Base-by-base conservation (phyloP, 2,113 vertebrate genomes). In the Balaeniceps rex region DNA sequence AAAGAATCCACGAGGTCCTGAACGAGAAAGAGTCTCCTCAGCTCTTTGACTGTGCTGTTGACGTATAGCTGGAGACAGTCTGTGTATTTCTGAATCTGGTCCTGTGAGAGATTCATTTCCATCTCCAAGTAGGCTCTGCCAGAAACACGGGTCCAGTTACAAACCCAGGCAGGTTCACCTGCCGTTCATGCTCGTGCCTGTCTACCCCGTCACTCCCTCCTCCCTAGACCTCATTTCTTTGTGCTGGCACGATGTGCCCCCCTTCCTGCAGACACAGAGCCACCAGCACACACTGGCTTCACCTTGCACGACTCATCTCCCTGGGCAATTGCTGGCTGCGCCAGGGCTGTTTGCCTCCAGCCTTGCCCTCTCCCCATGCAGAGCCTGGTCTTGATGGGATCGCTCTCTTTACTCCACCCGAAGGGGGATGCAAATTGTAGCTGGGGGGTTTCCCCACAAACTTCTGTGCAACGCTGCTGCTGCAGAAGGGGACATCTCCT, bases 1-100 rank as follows among this genome's bases (percentile, higher is more conserved):
- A 99, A 98, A 87, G 99, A 99, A 97, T 99, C 99, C 91, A 99
- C 98, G 22, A 99, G 98, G 97, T 99, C 99, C 97, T 99, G 99
- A 94, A 99, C 99, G 1, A 99, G 99, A 94, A 99, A 99, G 91
- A 99, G 99, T 96, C 99, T 98, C 93, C 99, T 98, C 58, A 99
- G 99, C 97, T 99, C 99, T 97, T 99, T 99, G 95, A 99, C 98
- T 36, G 99, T 99, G 98, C 98, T 99, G 98, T 99, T 99, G 96
- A 99, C 94, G 6, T 99, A 99, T 94, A 99, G 98, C 94, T 99
- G 99, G 93, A 99, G 98, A 96, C 99, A 99, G 96, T 99, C 99
- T 26, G 99, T 99, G 96, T 99, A 99, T 98, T 99, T 99, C 96
- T 99, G 99, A 92, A 99, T 99, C 98, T 99, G 99, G 95, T 99